Evolutionary conservation across 1,140 invertebrate genomes (phyloP), one percentile per base, ranked within the genome.

Genomic region (Formica exsecta): DNA sequence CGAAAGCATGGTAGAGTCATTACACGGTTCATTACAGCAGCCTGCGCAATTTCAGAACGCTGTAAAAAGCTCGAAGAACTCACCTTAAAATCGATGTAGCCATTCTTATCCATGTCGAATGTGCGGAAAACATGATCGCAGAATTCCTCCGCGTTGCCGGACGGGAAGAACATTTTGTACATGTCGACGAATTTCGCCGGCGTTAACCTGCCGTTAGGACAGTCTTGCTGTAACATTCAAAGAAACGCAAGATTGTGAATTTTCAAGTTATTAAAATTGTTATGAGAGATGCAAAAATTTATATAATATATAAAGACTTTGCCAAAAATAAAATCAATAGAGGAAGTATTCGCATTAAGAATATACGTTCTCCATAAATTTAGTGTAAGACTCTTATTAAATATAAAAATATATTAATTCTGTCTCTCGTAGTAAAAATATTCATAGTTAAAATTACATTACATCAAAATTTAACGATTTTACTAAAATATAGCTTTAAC

Each of bases 91-190:
- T 99, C 98, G 94, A 99, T 99, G 95, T 98, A 99, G 87, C 98
- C 99, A 95, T 99, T 99, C 96, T 99, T 99, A 95, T 99, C 99
- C 97, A 99, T 99, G 95, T 99, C 99, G 95, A 99, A 99, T 96
- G 99, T 99, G 91, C 99, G 97, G 95, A 99, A 99, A 19, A 99
- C 99, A 94, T 99, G 99, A 93, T 99, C 98, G 95, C 99, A 99
- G 95, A 99, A 99, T 95, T 99, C 98, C 94, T 99, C 98, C 29
- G 99, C 99, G 93, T 99, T 99, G 75, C 99, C 99, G 92, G 98
- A 98, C 13, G 99, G 99, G 96, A 99, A 99, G 96, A 99, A 99
- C 98, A 98, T 98, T 97, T 99, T 99, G 96, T 99, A 99, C 97
- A 99, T 99, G 96, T 99, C 99, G 92, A 99, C 98, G 95, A 99